Evolutionary conservation across 2,113 vertebrate species (phyloP).

Genomic region (Piliocolobus tephrosceles): DNA sequence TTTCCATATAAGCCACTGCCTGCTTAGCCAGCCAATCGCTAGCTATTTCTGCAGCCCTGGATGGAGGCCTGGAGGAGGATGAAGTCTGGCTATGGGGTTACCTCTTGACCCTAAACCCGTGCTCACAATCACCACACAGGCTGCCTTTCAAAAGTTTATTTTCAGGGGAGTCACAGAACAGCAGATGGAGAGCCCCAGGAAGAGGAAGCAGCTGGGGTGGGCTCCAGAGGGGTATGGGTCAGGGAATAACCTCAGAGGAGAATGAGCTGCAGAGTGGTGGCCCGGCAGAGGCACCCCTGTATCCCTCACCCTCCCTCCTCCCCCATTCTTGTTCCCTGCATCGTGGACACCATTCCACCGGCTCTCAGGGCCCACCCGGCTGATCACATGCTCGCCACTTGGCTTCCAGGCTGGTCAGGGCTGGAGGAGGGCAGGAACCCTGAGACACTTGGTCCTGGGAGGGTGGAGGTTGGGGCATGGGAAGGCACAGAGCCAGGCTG

Average conservation of each 20-base stretch:
- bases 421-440: neutral
- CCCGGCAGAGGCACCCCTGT: neutral
- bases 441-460: neutral
- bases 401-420: neutral
- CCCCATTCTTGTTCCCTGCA: neutral
- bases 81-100: neutral
- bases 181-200: neutral
- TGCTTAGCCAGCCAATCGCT: neutral
- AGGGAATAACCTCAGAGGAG: neutral
- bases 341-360: neutral
- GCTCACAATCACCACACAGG: neutral
- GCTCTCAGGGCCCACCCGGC: neutral
- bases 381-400: neutral
- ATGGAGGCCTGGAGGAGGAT: neutral
- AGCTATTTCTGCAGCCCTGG: neutral
- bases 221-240: neutral
- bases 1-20: neutral
- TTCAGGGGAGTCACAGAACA: neutral
- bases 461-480: neutral
- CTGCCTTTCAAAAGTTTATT: neutral
- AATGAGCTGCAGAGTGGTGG: neutral
- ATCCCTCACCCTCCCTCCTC: fast-evolving
- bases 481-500: neutral
- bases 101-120: neutral
- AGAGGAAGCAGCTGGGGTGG: neutral